phyloP scores from a whole-genome alignment of 2,113 vertebrate genomes.

The Callopanchax toddi region DNA sequence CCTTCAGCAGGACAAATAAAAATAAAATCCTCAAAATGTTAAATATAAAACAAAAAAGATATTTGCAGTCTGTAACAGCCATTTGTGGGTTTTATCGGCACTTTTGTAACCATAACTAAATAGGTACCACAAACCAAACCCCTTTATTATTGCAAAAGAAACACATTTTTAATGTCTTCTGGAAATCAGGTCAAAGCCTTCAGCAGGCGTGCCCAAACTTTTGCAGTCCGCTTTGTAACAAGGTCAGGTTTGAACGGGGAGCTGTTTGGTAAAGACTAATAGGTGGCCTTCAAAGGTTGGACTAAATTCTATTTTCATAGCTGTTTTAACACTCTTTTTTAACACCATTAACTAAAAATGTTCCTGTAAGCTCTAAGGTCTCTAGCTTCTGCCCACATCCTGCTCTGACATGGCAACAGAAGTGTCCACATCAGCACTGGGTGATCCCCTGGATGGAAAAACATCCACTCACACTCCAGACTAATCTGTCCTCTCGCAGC shows the following conservation, averaged over 20 bases:
- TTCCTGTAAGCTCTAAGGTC: slow-evolving; percentile 30
- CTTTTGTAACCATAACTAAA: too few relatives aligned
- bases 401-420: slow-evolving; percentile 44
- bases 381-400: slow-evolving; percentile 52
- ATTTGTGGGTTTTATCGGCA: too few relatives aligned
- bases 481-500: slow-evolving; percentile 27
- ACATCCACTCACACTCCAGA: slow-evolving; percentile 7
- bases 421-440: slow-evolving; percentile 57
- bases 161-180: not conserved
- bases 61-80: too few relatives aligned
- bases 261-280: slow-evolving; percentile 24
- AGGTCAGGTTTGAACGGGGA: slow-evolving; percentile 17
- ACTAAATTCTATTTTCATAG: slow-evolving; percentile 69
- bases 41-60: not conserved
- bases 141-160: too few relatives aligned
- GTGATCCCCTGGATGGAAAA: slow-evolving; percentile 53
- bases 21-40: not conserved
- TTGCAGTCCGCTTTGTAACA: not conserved
- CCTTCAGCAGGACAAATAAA: not conserved
- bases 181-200: not conserved
- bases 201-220: not conserved
- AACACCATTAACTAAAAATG: slow-evolving; percentile 49
- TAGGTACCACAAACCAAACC: too few relatives aligned
- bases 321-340: slow-evolving; percentile 55
- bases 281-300: slow-evolving; percentile 52